These are phyloP conservation scores for Aphelenchoides bicaudatus DNA, from an alignment of 2,888 invertebrate species.

Conservation along the genomic window DNA sequence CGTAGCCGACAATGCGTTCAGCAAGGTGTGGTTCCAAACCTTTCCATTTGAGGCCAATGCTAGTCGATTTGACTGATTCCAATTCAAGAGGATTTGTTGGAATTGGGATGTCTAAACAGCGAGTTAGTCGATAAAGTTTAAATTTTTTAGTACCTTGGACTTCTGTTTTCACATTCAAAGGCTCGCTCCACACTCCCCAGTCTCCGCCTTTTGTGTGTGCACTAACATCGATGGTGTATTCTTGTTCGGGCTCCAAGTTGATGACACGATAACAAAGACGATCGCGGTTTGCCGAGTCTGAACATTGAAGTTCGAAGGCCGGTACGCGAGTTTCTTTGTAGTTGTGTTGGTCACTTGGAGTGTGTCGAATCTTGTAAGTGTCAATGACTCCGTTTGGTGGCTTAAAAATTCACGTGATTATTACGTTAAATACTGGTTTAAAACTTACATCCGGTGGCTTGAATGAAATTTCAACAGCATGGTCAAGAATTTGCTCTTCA, in stretches of 20 bases:
- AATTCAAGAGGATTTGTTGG: conserved; percentile 52
- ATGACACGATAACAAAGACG: conserved; percentile 59
- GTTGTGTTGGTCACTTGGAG: conserved; percentile 49
- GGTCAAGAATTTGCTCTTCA: conserved; percentile 53
- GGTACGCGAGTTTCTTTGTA: conserved; percentile 55
- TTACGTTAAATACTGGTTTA: too few relatives aligned
- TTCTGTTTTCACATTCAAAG: conserved; percentile 45
- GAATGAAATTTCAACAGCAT: conserved; percentile 59
- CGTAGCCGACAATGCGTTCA: conserved; percentile 57
- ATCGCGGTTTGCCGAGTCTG: conserved; percentile 49
- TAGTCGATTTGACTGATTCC: conserved; percentile 53
- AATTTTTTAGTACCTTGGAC: conserved; percentile 23
- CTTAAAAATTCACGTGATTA: too few relatives aligned
- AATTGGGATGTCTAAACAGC: conserved; percentile 56
- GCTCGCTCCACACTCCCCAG: conserved; percentile 59
- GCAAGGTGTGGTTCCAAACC: conserved; percentile 51
- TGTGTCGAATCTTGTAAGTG: conserved; percentile 58
- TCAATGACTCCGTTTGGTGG: conserved; percentile 60
- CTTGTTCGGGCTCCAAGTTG: conserved; percentile 58
- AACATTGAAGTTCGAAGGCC: conserved; percentile 54
- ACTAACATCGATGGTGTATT: conserved; percentile 57
- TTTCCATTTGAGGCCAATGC: conserved; percentile 57
- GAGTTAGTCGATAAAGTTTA: not conserved
- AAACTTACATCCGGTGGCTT: conserved; percentile 57
- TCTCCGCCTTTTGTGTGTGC: conserved; percentile 58